Evolutionary conservation across 2,888 invertebrate species (phyloP), one percentile per base, ranked within the genome.

Genomic region (Tenthredo amoena): DNA sequence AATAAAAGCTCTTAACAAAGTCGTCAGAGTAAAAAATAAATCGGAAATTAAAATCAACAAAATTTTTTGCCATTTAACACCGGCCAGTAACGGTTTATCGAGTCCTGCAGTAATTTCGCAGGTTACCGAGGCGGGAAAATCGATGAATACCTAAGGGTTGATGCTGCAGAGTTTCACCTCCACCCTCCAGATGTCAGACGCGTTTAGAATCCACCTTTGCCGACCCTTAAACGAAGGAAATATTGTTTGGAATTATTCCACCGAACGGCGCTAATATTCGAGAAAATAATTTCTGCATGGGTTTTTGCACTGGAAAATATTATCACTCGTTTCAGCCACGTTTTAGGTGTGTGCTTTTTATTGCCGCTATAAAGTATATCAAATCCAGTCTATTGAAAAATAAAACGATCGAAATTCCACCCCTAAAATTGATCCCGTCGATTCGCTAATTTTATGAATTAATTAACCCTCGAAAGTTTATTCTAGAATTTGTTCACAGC

Each of bases 101-200:
- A 40, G n/a, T 84, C n/a, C 82, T 85, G 84, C 84, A 77, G 76
- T 47, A 85, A 88, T 47, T 88, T 85, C 83, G 83, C 43, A 43
- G 50, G 79, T 85, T 79, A 81, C 77, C 83, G 71, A 62, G 43
- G 81, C 83, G 74, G 55, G 71, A 84, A 85, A 86, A 85, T 86
- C 87, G 68, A 85, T 68, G 47, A 77, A 43, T 43, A 74, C 31
- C 21, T 84, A 82, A 88, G 87, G 87, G 88, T 87, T 86, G 87
- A 84, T 88, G 84, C 84, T 86, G 87, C 12, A 18, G 21, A 31
- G 31, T 83, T 50, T n/a, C 10, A 5, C 68, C n/a, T 68, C 31
- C 47, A 68, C 26, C 31, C 68, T 47, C n/a, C 50, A 83, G 83
- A 83, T 83, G 83, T 65, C 83, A 26, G 62, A 34, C 21, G 6